Evolutionary conservation across 2,113 vertebrate species (phyloP), one percentile per base, ranked within the genome.

Genomic region (Phainopepla nitens): DNA sequence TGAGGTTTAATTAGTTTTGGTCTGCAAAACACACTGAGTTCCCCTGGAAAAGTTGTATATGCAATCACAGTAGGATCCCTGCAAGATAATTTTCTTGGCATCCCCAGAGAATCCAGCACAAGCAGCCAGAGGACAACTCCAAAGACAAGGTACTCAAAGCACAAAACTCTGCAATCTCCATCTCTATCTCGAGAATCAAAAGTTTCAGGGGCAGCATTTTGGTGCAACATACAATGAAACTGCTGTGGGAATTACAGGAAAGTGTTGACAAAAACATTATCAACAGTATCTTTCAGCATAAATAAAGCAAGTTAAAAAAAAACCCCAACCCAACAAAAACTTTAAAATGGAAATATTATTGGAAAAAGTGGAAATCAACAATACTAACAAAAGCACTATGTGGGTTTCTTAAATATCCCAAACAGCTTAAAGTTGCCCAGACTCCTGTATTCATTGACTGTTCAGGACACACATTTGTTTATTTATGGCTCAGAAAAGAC

Each of bases 401-500:
- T 51, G 42, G 10, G 1, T 44, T 81, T 93, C 70, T 70, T 21
- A 70, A 93, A 86, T 78, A 92, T n/a, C 56, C 49, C 45, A 60
- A 80, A 92, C 57, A 87, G 22, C 36, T 80, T 89, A 70, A 68
- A 95, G 83, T 53, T 89, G 79, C 69, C 85, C 50, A 95, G 78
- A 73, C 79, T 82, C 66, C 82, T 58, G 57, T 75, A 94, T 84
- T 82, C 73, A 70, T 68, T 78, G 90, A 92, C 75, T 95, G 66
- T 68, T 76, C 13, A 76, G 92, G 94, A 75, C 45, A 90, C 45
- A 77, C 69, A 68, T 91, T 91, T 87, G 91, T 82, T 96, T 92
- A 94, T 75, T 71, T 94, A 90, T 65, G 77, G 71, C 66, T 90
- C 41, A 94, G 64, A 76, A 94, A 69, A 93, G 80, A 95, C 90